Evolutionary conservation across 2,888 invertebrate species (phyloP).

Genomic region (Cataglyphis rosenhaueri): DNA sequence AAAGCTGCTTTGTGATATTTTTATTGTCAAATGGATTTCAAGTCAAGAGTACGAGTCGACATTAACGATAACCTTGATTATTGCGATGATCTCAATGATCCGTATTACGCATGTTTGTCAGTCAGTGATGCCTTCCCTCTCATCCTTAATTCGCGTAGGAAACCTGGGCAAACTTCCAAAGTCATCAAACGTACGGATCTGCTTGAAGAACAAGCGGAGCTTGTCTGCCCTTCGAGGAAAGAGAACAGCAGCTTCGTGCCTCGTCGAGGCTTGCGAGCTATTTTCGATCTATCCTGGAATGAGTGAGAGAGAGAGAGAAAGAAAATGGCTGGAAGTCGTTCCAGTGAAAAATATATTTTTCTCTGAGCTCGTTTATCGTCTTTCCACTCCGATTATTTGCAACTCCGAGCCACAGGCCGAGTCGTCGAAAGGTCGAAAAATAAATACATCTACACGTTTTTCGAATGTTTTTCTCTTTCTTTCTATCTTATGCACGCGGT

Average conservation of each 20-base stretch:
- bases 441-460: constrained; percentile 52
- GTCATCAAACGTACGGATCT: constrained; percentile 50
- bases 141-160: constrained; percentile 36
- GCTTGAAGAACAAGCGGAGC: constrained; percentile 38
- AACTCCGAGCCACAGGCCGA: constrained; percentile 19
- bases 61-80: constrained; percentile 72
- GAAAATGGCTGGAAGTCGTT: constrained; percentile 23
- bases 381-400: constrained; percentile 54
- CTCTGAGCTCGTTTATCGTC: constrained; percentile 44
- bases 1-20: not conserved
- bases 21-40: not conserved
- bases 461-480: constrained; percentile 38
- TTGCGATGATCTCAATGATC: constrained; percentile 71
- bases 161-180: constrained; percentile 67
- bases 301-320: not conserved
- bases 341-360: constrained; percentile 49
- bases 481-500: not conserved
- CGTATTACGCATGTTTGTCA: constrained; percentile 43
- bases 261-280: constrained; percentile 47
- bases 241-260: constrained; percentile 21
- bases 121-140: constrained; percentile 10
- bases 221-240: constrained; percentile 1
- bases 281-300: constrained; percentile 56
- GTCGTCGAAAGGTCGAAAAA: constrained; percentile 43
- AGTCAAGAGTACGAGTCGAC: constrained; percentile 56